Conservation (phyloP, 1,140 invertebrate genomes). For the Eriocheir sinensis region DNA sequence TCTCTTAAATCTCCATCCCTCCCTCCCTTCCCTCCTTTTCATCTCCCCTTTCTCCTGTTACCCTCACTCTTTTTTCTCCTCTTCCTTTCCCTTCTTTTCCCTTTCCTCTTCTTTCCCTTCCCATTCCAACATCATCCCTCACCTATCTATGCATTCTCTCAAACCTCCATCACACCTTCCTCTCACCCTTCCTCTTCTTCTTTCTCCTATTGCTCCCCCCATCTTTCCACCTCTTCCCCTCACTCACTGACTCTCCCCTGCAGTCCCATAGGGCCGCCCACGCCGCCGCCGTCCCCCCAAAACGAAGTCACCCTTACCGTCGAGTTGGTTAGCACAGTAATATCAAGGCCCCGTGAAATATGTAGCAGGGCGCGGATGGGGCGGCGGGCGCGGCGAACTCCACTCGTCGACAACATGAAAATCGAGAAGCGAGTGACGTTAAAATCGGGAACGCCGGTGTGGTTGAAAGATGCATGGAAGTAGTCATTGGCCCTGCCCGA, state of each 20-base stretch:
- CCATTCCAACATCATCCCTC: not conserved
- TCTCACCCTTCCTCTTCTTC: not conserved
- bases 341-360: constrained; percentile 38
- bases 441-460: constrained; percentile 27
- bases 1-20: too few species aligned
- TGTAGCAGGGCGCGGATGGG: constrained; percentile 29
- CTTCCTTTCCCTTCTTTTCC: not conserved
- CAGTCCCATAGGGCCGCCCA: not conserved
- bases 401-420: constrained; percentile 57
- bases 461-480: constrained; percentile 44
- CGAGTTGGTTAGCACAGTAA: constrained; percentile 30
- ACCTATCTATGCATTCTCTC: too few species aligned
- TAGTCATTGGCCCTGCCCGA: constrained; percentile 5
- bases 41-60: not conserved
- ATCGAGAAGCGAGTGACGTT: constrained; percentile 39
- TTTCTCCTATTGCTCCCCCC: too few species aligned
- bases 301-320: not conserved
- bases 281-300: not conserved
- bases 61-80: not conserved
- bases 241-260: too few species aligned
- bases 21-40: not conserved
- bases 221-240: not conserved
- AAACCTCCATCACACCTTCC: not conserved
- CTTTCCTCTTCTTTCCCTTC: not conserved
- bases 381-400: constrained; percentile 30